Evolutionary conservation across 2,888 invertebrate species (phyloP).

Genomic region (Chloroclysta siterata): DNA sequence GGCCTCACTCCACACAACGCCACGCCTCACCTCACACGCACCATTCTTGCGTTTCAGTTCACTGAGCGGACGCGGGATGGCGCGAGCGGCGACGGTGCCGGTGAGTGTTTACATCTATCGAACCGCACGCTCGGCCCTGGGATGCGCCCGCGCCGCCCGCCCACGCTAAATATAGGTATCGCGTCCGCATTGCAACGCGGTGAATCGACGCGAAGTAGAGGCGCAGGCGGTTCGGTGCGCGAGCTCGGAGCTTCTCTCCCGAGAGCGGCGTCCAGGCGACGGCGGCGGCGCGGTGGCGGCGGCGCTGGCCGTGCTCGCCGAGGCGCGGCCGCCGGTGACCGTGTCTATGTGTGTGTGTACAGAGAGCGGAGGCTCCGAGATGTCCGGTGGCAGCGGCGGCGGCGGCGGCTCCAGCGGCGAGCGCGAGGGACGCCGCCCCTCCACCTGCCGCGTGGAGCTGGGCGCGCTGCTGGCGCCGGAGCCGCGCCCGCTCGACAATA

Average conservation of each 20-base stretch:
- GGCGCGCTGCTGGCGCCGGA: constrained; percentile 87
- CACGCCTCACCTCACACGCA: constrained; percentile 36
- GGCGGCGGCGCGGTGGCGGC: no score
- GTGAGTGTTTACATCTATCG: constrained; percentile 58
- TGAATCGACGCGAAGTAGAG: constrained; percentile 38
- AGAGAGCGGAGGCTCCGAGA: constrained; percentile 76
- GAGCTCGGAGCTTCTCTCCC: constrained; percentile 28
- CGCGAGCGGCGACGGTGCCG: constrained; percentile 73
- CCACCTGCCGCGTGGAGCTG: constrained; percentile 86
- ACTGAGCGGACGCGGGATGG: constrained; percentile 77
- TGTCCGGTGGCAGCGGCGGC: constrained; percentile 73
- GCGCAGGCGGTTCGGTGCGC: constrained; percentile 18
- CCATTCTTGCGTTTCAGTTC: constrained; percentile 70
- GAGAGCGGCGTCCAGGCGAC: neutral
- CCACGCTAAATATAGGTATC: constrained; percentile 62
- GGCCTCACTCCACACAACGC: constrained; percentile 36
- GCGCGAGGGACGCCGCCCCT: constrained; percentile 66
- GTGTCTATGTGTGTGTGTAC: constrained; percentile 51
- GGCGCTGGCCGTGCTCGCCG: no score
- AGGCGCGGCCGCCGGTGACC: neutral
- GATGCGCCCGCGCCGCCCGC: constrained; percentile 40
- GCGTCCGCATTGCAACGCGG: constrained; percentile 58
- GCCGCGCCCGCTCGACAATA: constrained; percentile 88
- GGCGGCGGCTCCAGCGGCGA: constrained; percentile 49
- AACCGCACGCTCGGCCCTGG: constrained; percentile 31